Evolutionary conservation across 2,113 vertebrate species (phyloP).

Genomic region (Gallinago jamesoni): DNA sequence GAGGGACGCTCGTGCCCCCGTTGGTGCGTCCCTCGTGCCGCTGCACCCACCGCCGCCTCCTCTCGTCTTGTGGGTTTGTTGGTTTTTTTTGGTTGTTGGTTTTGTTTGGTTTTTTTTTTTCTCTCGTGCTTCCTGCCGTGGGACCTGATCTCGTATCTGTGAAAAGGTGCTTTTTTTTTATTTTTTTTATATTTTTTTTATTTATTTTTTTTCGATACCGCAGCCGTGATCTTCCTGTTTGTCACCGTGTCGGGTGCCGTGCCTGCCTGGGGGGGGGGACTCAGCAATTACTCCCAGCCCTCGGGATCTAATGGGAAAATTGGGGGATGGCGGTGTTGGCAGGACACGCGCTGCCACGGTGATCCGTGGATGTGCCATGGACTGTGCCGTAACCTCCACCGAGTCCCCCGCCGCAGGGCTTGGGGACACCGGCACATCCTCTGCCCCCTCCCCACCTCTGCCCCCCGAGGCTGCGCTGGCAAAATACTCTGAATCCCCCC

Average conservation of each 20-base stretch:
- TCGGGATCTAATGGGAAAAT: accelerated
- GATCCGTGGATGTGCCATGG: accelerated
- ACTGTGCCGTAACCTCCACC: accelerated
- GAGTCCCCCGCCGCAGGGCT: accelerated
- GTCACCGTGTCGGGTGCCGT: not conserved
- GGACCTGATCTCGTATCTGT: not conserved
- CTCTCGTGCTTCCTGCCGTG: conserved; percentile 19
- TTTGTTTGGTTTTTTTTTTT: not conserved
- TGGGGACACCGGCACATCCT: not conserved
- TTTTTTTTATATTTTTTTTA: no score
- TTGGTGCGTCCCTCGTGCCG: accelerated
- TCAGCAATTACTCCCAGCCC: accelerated
- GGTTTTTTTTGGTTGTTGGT: no score
- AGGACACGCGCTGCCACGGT: accelerated
- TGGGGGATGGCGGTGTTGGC: not conserved
- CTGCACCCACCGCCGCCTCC: not conserved
- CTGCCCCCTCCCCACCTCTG: no score
- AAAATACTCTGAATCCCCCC: not conserved
- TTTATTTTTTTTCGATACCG: not conserved
- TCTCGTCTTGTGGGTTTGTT: not conserved
- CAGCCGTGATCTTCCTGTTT: conserved; percentile 57
- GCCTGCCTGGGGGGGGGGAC: not conserved
- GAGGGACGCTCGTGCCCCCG: not conserved
- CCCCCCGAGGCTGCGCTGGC: accelerated
- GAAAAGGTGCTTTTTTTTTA: not conserved